Base-by-base conservation (phyloP, 1,140 invertebrate species). In the Orius insidiosus region DNA sequence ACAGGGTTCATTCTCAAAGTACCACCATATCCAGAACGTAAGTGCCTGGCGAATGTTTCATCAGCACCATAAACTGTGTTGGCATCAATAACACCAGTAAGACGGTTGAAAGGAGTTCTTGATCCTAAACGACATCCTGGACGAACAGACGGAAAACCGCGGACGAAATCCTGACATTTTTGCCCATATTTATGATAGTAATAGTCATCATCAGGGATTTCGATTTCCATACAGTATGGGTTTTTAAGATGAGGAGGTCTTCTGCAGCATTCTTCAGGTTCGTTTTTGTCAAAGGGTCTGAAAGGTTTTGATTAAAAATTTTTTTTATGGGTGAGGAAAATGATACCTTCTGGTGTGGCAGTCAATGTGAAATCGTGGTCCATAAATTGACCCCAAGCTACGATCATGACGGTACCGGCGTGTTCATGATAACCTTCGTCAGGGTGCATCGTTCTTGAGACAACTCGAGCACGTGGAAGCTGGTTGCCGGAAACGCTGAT, bases 321-420 rank as follows among this genome's bases (percentile, higher is more conserved):
- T 33, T 33, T n/a, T n/a, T n/a, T n/a, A n/a, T n/a, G n/a, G n/a
- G n/a, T n/a, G n/a, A n/a, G n/a, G n/a, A n/a, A n/a, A 15, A 33
- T 36, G 14, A 4, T 36, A 86, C 83, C 83, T 50, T 87, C 63
- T 47, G 84, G 84, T 24, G 83, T 87, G 19, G 73, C 86, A 41
- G 85, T 89, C 7, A 92, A 68, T 1, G 86, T 92, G 54, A 88
- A 82, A 60, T 93, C 88, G 65, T 93, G 88, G 61, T 92, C 88
- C 74, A 92, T 85, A 62, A 92, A 89, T 65, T 93, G 88, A 54
- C 86, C 87, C 85, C 85, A 90, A 43, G 85, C 85, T 48, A 92
- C 87, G 35, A 90, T 74, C 78, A 92, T 86, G 50, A 89, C 83
- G 9, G 86, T 90, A 37, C 86, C 84, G n/a, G 85, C 85, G 59